A percentile compares a stretch with the other conserved stretches of the same genome.
These are phyloP conservation scores for Lydus trimaculatus DNA, from an alignment of 2,888 invertebrate species.

Conservation along the genomic window DNA sequence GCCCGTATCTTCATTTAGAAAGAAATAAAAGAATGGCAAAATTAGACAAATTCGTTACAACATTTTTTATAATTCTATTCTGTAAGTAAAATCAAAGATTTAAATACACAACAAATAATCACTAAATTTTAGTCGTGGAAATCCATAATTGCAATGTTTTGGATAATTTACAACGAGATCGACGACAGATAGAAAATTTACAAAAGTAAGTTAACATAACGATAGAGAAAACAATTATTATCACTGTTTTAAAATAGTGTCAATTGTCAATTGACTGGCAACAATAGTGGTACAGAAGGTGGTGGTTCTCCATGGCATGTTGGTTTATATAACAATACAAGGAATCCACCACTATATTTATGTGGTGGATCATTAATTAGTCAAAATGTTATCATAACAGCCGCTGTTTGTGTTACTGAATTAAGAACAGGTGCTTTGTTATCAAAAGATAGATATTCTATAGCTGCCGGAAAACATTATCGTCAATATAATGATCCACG, in stretches of 20 bases:
- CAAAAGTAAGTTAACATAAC: not conserved
- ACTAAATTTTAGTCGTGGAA: not conserved
- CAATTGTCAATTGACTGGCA: too few species aligned
- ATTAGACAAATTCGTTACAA: not conserved
- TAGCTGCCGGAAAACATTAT: conserved; percentile 22
- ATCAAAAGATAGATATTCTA: conserved; percentile 7
- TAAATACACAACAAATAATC: too few species aligned
- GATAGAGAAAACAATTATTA: too few species aligned
- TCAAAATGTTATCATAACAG: conserved; percentile 19
- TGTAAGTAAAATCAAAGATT: not conserved
- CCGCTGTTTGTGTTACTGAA: conserved; percentile 19
- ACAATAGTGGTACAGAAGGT: conserved; percentile 35
- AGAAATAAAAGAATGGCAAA: not conserved
- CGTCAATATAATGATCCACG: conserved; percentile 12
- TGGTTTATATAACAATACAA: conserved; percentile 38
- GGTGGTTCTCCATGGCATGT: conserved; percentile 47
- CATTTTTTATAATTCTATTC: not conserved
- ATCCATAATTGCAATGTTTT: not conserved
- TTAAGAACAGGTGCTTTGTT: not conserved
- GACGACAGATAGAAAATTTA: not conserved
- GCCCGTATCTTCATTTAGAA: too few species aligned
- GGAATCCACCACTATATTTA: conserved; percentile 27
- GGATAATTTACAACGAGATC: not conserved
- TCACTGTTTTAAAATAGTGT: too few species aligned
- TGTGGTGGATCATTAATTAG: conserved; percentile 53